Evolutionary conservation across 2,888 invertebrate genomes (phyloP).

Genomic region (Chrysolina americana): DNA sequence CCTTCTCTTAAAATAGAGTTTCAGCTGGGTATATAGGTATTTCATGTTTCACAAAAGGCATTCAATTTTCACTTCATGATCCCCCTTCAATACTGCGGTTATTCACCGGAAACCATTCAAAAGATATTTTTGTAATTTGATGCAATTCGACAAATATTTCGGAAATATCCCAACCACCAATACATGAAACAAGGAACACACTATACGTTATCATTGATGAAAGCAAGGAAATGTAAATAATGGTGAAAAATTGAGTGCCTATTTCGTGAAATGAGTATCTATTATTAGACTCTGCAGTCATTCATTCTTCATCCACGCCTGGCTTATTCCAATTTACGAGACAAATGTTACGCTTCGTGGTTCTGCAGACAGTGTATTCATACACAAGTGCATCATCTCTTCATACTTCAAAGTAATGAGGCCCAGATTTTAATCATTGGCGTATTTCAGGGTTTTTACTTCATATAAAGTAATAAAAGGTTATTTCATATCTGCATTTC

Average conservation of each 20-base stretch:
- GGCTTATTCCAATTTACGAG: slow-evolving; percentile 28
- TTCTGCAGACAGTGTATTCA: slow-evolving; percentile 18
- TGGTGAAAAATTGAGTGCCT: neutral
- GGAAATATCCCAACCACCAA: too few species aligned
- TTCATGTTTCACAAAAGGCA: too few species aligned
- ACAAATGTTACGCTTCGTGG: slow-evolving; percentile 19
- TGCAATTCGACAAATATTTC: too few species aligned
- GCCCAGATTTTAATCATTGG: neutral
- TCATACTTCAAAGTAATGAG: slow-evolving; percentile 24
- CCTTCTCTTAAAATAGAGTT: too few species aligned
- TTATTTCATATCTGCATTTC: too few species aligned
- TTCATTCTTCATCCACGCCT: slow-evolving; percentile 31
- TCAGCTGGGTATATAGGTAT: too few species aligned
- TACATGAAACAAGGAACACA: too few species aligned
- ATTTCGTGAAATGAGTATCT: slow-evolving; percentile 7
- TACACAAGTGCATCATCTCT: slow-evolving; percentile 20
- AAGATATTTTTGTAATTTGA: too few species aligned
- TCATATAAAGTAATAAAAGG: too few species aligned
- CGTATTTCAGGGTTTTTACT: neutral
- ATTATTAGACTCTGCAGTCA: slow-evolving; percentile 6
- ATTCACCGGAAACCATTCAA: too few species aligned
- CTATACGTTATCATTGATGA: neutral
- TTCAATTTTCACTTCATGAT: too few species aligned
- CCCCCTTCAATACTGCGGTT: too few species aligned
- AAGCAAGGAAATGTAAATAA: neutral